Conservation (phyloP, 2,888 invertebrate species). For the Tinea trinotella region DNA sequence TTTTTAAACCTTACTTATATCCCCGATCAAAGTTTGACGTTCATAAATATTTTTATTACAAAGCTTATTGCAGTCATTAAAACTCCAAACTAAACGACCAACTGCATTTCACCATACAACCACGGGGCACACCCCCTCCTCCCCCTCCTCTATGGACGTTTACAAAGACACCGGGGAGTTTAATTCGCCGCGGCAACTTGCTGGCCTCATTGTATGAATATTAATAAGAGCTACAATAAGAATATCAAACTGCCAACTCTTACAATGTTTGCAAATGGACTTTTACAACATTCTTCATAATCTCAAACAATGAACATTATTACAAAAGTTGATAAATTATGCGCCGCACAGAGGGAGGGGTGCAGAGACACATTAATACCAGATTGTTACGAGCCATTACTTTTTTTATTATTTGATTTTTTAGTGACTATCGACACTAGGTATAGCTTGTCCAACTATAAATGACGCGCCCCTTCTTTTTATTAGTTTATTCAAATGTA, state of each 20-base stretch:
- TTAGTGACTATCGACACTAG: too few species aligned
- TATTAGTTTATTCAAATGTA: too few species aligned
- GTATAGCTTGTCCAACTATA: too few species aligned
- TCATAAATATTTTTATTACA: too few species aligned
- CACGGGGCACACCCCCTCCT: neutral
- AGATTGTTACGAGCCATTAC: too few species aligned
- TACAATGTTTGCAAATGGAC: conserved; percentile 16
- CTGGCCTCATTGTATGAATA: conserved; percentile 14
- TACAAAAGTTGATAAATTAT: neutral
- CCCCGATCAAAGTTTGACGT: too few species aligned
- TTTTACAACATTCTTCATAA: conserved; percentile 4
- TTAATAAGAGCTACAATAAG: conserved; percentile 10
- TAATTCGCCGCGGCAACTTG: conserved; percentile 16
- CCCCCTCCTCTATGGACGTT: conserved; percentile 12
- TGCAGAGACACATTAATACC: too few species aligned
- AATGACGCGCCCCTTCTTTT: too few species aligned
- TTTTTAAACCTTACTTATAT: too few species aligned
- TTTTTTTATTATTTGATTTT: too few species aligned
- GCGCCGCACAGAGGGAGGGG: neutral
- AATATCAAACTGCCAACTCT: conserved; percentile 5
- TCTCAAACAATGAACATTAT: neutral
- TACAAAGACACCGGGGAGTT: conserved; percentile 8
- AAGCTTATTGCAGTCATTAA: too few species aligned
- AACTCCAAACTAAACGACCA: too few species aligned
- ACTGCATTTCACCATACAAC: neutral